Evolutionary conservation across 2,113 vertebrate genomes (phyloP).

Genomic region (Poeciliopsis turrubarensis): DNA sequence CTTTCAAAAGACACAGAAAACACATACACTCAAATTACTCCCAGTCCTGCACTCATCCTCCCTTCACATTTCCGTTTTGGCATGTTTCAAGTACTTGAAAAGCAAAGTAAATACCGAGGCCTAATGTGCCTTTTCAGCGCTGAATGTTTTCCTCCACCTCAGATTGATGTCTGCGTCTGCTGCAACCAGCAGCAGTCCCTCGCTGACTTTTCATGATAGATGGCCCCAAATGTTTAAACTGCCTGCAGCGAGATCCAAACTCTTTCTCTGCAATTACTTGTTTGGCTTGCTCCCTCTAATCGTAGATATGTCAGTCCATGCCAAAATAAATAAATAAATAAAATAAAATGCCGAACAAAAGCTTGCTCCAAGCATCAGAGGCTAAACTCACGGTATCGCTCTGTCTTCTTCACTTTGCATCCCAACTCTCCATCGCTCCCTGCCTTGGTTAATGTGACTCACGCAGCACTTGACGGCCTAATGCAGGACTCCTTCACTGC

Average conservation of each 20-base stretch:
- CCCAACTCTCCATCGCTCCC: constrained; percentile 35
- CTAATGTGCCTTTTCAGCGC: constrained; percentile 3
- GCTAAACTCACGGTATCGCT: constrained; percentile 12
- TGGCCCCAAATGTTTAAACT: constrained; percentile 38
- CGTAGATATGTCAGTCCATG: constrained; percentile 62
- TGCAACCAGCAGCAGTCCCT: constrained; percentile 31
- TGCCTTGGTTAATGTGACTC: constrained; percentile 37
- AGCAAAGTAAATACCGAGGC: not conserved
- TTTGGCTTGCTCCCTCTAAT: constrained; percentile 65
- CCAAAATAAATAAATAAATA: constrained; percentile 2
- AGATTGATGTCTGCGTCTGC: constrained; percentile 45
- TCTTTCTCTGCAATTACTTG: constrained; percentile 52
- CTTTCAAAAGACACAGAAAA: constrained; percentile 2
- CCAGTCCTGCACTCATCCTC: not conserved
- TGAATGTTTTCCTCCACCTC: constrained; percentile 8
- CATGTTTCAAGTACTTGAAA: not conserved
- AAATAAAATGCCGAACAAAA: constrained; percentile 48
- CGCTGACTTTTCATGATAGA: constrained; percentile 49
- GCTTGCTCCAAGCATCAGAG: constrained; percentile 40
- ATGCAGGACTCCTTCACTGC: constrained; percentile 18
- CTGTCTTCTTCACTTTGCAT: constrained; percentile 55
- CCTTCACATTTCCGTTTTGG: not conserved
- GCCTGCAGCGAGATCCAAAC: constrained; percentile 55
- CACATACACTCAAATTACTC: not conserved
- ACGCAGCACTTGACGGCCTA: constrained; percentile 25